Evolutionary conservation across 2,113 vertebrate genomes (phyloP), one percentile per base, ranked within the genome.

Genomic region (Mustela nigripes): DNA sequence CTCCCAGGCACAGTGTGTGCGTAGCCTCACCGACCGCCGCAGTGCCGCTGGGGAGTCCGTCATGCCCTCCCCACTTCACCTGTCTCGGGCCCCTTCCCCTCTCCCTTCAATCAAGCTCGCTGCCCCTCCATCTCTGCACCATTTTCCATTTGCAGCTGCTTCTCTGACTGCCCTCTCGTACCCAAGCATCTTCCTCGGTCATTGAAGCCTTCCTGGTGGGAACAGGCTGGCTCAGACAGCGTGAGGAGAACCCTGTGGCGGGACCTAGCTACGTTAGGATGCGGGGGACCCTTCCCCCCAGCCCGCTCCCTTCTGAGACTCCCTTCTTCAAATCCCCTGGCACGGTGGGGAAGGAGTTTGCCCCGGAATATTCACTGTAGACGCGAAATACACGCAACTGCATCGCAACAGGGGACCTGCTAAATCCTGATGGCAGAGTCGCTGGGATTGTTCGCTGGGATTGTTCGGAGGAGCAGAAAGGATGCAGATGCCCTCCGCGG

Each of bases 31-130:
- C 19, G 24, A 8, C 2, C 11, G 1, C 18, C 39, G 19, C 31
- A 10, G 0, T 10, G 5, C 10, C 36, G 5, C 1, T n/a, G 1
- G 28, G 79, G 39, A 28, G 42, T 14, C 4, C 0, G 12, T 45
- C 48, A 1, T 11, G 60, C 24, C 33, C 21, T 53, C 28, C 36
- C 5, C 4, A 1, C 24, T 31, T 39, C 16, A 6, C 45, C 31
- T 26, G 22, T 3, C 39, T 18, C 14, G 0, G 8, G 11, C 21
- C 33, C 15, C 31, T 65, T 48, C 56, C 42, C 21, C 5, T 31
- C 22, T 11, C 15, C 9, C 28, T 50, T 93, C 22, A 6, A 53
- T 88, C 22, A 6, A 53, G 24, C 8, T 48, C 48, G 28, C 50
- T 11, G 24, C 33, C 83, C 24, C 48, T 26, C 24, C 21, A 1